Evolutionary conservation across 2,797 vertebrate genomes (phyloP).

Genomic region (Pseudopleuronectes americanus): DNA sequence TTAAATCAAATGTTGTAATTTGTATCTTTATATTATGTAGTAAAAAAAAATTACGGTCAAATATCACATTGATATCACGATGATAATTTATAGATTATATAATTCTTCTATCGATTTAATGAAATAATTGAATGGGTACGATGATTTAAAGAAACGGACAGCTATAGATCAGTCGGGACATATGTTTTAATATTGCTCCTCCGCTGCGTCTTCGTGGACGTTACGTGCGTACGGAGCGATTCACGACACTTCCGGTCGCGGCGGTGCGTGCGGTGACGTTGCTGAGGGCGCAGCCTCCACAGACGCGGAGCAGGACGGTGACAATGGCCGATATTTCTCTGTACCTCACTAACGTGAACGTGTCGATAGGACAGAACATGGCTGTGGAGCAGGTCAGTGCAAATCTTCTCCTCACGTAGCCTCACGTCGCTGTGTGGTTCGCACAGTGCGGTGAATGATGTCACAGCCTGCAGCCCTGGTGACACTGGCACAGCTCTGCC

Average conservation of each 20-base stretch:
- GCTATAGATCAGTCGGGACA: too few relatives aligned
- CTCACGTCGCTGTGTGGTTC: neutral
- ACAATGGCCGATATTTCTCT: constrained; percentile 81
- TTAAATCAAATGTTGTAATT: too few relatives aligned
- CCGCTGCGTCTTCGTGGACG: neutral
- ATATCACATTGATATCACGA: too few relatives aligned
- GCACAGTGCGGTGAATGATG: neutral
- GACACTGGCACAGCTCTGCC: constrained; percentile 25
- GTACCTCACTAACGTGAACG: constrained; percentile 76
- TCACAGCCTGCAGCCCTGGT: constrained; percentile 5
- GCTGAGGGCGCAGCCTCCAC: constrained; percentile 54
- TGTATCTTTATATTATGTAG: too few relatives aligned
- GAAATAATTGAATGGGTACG: too few relatives aligned
- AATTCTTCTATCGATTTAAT: too few relatives aligned
- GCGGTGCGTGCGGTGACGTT: constrained; percentile 33
- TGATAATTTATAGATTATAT: too few relatives aligned
- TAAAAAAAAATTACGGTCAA: too few relatives aligned
- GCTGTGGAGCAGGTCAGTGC: constrained; percentile 72
- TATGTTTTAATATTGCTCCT: too few relatives aligned
- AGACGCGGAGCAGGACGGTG: constrained; percentile 58
- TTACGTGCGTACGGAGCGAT: neutral
- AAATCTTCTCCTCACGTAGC: neutral
- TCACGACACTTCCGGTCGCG: constrained; percentile 62
- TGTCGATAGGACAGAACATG: constrained; percentile 73
- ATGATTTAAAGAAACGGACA: too few relatives aligned